Evolutionary conservation across 1,140 invertebrate species (phyloP), one percentile per base, ranked within the genome.

Genomic region (Tetragonula clypearis): DNA sequence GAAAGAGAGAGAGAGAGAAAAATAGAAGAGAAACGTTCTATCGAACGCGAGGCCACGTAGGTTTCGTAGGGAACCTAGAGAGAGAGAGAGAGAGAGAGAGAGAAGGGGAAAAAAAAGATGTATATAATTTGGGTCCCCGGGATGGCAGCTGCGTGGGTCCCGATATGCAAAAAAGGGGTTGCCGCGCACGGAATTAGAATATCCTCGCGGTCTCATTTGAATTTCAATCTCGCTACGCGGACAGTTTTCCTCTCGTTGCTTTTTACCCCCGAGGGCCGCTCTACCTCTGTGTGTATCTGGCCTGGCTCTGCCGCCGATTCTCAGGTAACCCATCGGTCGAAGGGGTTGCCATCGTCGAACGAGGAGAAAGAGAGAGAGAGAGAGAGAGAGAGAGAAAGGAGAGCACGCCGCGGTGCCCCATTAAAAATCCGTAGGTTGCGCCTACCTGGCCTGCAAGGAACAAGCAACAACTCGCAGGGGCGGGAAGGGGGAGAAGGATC

Each of bases 181-280:
- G 92, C 87, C 85, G 92, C 85, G 92, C 92, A 89, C 90, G 91
- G 93, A 95, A 95, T 95, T 94, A 94, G 93, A 95, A 95, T 94
- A 95, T 94, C 93, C 93, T 95, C 94, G 94, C 91, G 94, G 94
- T 95, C 94, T 95, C 94, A 95, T 95, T 95, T 95, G 94, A 95
- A 95, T 95, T 95, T 95, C 92, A 93, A 94, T 93, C 91, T 94
- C 87, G 88, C 87, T 88, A 62, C 75, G 82, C 88, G 86, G 91
- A 88, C 84, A 91, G 87, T 91, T 91, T 91, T 91, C 88, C 84
- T 77, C 82, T 85, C 79, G 76, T 56, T 82, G 71, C 71, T 76
- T 75, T 62, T 81, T 74, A 79, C 85, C 85, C 88, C 79, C 72
- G 78, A 78, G 88, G 83, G 68, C 78, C 79, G 35, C 56, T 49